These are phyloP conservation scores for Oncorhynchus nerka DNA, from an alignment of 2,113 vertebrate genomes.

Conservation along the genomic window DNA sequence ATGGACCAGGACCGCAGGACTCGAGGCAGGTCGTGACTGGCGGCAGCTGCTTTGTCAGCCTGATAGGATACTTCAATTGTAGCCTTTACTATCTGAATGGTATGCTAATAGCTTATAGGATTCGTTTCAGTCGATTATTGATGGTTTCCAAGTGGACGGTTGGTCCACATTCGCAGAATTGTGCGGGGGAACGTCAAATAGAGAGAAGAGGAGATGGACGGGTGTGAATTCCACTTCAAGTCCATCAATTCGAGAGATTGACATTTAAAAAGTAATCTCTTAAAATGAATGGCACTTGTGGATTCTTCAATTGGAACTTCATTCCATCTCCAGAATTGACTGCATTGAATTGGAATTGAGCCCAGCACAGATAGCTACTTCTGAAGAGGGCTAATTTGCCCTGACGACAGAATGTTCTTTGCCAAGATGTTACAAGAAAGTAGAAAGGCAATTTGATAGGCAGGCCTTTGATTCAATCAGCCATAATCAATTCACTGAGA, in stretches of 20 bases:
- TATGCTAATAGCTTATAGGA: conserved; percentile 41
- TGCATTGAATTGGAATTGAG: not conserved
- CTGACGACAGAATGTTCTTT: no score
- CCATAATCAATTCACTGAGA: not conserved
- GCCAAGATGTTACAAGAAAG: no score
- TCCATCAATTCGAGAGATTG: conserved; percentile 44
- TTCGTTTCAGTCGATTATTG: conserved; percentile 66
- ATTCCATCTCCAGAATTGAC: conserved; percentile 33
- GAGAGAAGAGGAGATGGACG: conserved; percentile 20
- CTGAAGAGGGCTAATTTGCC: no score
- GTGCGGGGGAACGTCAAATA: conserved; percentile 54
- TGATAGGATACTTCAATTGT: conserved; percentile 58
- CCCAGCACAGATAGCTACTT: no score
- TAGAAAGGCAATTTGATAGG: not conserved
- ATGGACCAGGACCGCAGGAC: conserved; percentile 52
- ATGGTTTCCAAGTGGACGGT: conserved; percentile 63
- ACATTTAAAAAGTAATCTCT: conserved; percentile 67
- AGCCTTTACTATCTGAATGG: conserved; percentile 54
- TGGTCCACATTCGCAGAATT: conserved; percentile 63
- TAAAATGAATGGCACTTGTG: conserved; percentile 62
- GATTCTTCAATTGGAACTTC: conserved; percentile 44
- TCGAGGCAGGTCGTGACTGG: conserved; percentile 28
- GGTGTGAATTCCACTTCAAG: conserved; percentile 63
- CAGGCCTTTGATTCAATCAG: not conserved
- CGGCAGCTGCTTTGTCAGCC: conserved; percentile 11